phyloP scores from a whole-genome alignment of 2,113 vertebrate species.

The Rhabdomys dilectus region DNA sequence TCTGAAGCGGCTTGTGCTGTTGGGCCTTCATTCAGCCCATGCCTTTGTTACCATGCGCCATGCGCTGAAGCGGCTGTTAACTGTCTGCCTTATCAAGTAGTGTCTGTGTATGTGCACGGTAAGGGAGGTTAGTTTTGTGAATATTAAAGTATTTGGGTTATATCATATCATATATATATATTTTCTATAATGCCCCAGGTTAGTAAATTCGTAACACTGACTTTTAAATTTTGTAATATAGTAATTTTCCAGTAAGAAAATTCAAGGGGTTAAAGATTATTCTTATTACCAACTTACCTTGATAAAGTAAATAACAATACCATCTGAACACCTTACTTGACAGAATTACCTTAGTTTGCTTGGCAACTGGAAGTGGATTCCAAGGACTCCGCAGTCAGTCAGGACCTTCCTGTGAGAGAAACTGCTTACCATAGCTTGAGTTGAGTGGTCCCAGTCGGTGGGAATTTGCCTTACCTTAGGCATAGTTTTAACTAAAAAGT shows the following conservation, averaged over 20 bases:
- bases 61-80: background rate
- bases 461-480: background rate
- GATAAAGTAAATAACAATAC: constrained; percentile 11
- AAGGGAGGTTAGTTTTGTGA: constrained; percentile 26
- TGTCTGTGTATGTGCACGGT: background rate
- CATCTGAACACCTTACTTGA: constrained; percentile 35
- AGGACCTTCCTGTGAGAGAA: background rate
- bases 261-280: background rate
- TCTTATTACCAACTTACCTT: constrained; percentile 13
- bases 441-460: background rate
- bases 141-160: constrained; percentile 32
- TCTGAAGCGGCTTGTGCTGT: accelerated
- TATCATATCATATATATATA: accelerated
- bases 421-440: background rate
- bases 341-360: background rate
- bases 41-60: background rate
- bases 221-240: background rate
- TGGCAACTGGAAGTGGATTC: background rate
- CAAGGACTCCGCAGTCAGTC: background rate
- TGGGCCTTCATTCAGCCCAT: accelerated
- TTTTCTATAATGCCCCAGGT: background rate
- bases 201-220: background rate
- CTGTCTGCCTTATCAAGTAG: background rate
- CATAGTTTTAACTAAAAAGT: background rate
- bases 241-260: constrained; percentile 48